Base-by-base conservation (phyloP, 2,113 vertebrate genomes). In the Panthera uncia region DNA sequence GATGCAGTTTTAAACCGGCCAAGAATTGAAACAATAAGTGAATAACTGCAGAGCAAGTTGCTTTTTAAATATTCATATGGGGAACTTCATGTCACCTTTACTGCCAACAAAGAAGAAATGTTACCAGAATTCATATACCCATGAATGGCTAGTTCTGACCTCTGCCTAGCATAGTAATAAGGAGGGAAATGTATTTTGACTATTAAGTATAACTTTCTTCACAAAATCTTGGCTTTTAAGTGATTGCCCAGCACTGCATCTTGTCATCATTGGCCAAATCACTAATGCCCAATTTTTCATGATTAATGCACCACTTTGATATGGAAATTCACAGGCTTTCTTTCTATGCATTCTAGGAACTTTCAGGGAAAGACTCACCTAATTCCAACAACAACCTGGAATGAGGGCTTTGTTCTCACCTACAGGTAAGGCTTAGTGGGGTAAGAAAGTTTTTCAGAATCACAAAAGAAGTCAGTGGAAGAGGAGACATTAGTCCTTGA, bases 31-130 rank as follows among this genome's bases (percentile, higher is more conserved):
- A 89, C 94, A 80, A 85, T 94, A 92, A 97, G 91, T 98, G 98
- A 96, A 80, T 48, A 97, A 87, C 45, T 73, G 31, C 33, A 96
- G 97, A 97, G 23, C n/a, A 96, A 96, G 87, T 13, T 52, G 82
- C 10, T 93, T 97, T 95, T 97, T 96, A 96, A 97, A 97, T 97
- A 97, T 98, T 98, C 76, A 92, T 73, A 36, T n/a, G 16, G 52
- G 55, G 97, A 86, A 95, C 79, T 97, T 97, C 97, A 87, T 96
- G 69, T 90, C 52, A 89, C 10, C 33, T 96, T 89, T 96, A 79
- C 79, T 97, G 76, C 91, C 87, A 92, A 52, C 94, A 79, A 91
- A 81, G 94, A 76, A 95, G 66, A 66, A 0, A 18, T 92, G 83
- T 86, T 81, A 95, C 84, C 79, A 81, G 41, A 89, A 82, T 61